phyloP scores from a whole-genome alignment of 2,113 vertebrate genomes.

The Oenanthe oenanthe region DNA sequence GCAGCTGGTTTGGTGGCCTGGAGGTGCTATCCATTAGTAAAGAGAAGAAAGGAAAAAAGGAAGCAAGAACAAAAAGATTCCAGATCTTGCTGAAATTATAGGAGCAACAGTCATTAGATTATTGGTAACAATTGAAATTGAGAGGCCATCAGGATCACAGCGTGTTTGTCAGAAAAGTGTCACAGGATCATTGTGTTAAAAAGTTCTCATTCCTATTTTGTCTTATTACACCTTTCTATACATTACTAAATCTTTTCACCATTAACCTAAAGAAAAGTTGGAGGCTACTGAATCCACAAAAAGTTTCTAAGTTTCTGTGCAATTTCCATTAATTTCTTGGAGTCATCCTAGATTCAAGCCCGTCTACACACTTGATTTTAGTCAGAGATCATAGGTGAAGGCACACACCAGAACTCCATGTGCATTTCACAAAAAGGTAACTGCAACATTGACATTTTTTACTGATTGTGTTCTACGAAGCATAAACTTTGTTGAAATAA shows the following conservation, averaged over 20 bases:
- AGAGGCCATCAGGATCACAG: background rate
- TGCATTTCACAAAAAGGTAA: background rate
- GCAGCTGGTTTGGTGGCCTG: slow-evolving; percentile 11
- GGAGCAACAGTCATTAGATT: background rate
- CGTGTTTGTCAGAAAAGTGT: background rate
- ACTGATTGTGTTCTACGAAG: background rate
- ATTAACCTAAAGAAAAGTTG: background rate
- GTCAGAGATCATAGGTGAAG: background rate
- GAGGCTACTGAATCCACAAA: background rate
- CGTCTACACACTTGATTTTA: background rate
- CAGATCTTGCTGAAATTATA: background rate
- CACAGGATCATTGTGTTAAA: background rate
- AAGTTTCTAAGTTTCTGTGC: background rate
- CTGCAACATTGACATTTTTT: background rate
- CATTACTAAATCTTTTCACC: background rate
- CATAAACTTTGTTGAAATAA: background rate
- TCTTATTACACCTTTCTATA: background rate
- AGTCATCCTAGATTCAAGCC: background rate
- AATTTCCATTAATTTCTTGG: background rate
- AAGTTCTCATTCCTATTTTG: background rate
- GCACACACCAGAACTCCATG: background rate
- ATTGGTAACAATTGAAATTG: background rate
- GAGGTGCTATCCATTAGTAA: background rate
- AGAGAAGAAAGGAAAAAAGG: background rate
- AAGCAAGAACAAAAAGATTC: background rate